phyloP scores from a whole-genome alignment of 2,797 vertebrate species.

The Sarcoramphus papa region DNA sequence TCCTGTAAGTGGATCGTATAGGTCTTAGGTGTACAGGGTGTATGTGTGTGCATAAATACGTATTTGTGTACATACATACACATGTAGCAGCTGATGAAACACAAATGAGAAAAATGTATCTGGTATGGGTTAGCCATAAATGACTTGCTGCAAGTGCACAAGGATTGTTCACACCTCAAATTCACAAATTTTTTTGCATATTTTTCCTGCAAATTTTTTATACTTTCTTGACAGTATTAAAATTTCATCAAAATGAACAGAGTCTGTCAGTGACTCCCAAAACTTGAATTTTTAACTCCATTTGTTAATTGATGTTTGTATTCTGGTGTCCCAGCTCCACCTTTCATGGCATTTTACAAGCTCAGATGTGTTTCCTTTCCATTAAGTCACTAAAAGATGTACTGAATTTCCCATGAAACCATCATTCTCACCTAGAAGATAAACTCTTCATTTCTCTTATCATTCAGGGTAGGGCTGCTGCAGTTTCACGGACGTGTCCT shows the following conservation, averaged over 20 bases:
- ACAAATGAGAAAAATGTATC: not conserved
- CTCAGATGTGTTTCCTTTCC: not conserved
- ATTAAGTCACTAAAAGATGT: not conserved
- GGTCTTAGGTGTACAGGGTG: not conserved
- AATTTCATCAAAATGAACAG: not conserved
- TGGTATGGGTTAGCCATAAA: not conserved
- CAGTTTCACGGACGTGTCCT: not conserved
- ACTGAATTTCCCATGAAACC: not conserved
- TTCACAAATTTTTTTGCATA: rapidly evolving
- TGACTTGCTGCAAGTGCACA: not conserved
- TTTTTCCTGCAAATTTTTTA: not conserved
- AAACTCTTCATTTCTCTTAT: not conserved
- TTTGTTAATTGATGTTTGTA: not conserved
- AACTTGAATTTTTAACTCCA: not conserved
- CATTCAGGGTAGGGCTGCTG: not conserved
- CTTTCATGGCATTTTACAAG: not conserved
- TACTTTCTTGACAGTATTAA: not conserved
- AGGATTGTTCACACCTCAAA: not conserved
- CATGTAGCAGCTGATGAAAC: not conserved
- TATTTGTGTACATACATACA: not conserved
- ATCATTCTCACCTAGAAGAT: not conserved
- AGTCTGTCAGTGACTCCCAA: not conserved
- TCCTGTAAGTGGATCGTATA: not conserved
- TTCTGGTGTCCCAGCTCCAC: not conserved
- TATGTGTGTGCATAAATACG: rapidly evolving